phyloP scores from a whole-genome alignment of 2,797 vertebrate genomes.

The Syngnathus acus region DNA sequence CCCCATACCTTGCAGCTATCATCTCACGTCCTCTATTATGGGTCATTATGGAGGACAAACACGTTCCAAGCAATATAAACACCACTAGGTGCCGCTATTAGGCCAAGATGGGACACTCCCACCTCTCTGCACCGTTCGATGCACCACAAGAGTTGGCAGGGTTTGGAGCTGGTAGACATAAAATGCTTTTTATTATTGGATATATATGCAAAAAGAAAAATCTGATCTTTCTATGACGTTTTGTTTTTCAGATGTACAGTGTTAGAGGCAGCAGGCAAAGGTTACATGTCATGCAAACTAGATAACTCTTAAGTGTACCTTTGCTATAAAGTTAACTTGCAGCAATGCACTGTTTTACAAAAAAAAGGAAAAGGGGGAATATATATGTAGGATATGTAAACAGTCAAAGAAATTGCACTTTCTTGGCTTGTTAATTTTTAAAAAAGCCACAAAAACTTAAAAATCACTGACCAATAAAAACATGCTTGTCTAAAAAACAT shows the following conservation, averaged over 20 bases:
- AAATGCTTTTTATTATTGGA: slow-evolving; percentile 65
- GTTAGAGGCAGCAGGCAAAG: slow-evolving; percentile 69
- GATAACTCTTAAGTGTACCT: slow-evolving; percentile 68
- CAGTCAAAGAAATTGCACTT: slow-evolving; percentile 74
- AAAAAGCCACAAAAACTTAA: slow-evolving; percentile 59
- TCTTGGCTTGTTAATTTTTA: slow-evolving; percentile 61
- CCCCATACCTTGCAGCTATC: slow-evolving; percentile 51
- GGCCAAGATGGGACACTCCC: slow-evolving; percentile 20
- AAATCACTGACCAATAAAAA: slow-evolving; percentile 65
- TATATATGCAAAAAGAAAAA: slow-evolving; percentile 45
- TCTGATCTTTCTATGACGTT: slow-evolving; percentile 67
- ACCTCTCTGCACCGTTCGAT: slow-evolving; percentile 14
- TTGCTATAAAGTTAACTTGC: slow-evolving; percentile 81
- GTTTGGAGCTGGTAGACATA: slow-evolving; percentile 54
- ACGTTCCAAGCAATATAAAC: slow-evolving; percentile 38
- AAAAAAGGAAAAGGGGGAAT: slow-evolving; percentile 39
- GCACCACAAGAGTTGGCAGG: slow-evolving; percentile 9
- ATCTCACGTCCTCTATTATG: slow-evolving; percentile 52
- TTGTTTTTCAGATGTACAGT: slow-evolving; percentile 58
- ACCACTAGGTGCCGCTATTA: slow-evolving; percentile 66
- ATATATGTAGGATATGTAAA: slow-evolving; percentile 71
- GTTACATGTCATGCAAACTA: slow-evolving; percentile 75
- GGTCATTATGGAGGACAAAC: slow-evolving; percentile 59
- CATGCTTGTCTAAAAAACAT: slow-evolving; percentile 32
- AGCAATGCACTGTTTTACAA: slow-evolving; percentile 67